These are phyloP conservation scores for Nasonovia ribisnigri DNA, from an alignment of 2,888 invertebrate genomes.

Conservation along the genomic window DNA sequence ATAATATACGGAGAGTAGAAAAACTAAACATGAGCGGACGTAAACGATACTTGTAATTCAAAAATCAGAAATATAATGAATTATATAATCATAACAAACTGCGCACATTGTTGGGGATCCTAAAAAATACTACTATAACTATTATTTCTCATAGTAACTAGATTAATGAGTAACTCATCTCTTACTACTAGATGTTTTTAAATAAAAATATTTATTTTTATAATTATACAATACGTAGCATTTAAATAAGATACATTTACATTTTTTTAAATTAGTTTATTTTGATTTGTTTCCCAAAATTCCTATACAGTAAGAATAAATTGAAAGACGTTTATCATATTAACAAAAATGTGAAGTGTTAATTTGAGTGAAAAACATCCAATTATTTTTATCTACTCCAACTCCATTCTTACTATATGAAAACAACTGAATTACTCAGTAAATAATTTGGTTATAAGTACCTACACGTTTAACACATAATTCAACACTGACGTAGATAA, in stretches of 20 bases:
- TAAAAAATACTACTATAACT: not conserved
- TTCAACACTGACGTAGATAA: not conserved
- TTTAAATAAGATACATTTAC: not conserved
- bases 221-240: not conserved
- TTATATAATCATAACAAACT: not conserved
- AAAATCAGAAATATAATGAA: not conserved
- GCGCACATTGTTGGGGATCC: fast-evolving
- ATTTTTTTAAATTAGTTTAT: not conserved
- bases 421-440: not conserved
- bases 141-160: not conserved
- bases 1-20: not conserved
- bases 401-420: not conserved
- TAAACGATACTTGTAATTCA: not conserved
- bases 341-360: not conserved
- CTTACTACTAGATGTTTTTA: not conserved
- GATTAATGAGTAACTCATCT: too few species aligned
- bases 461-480: not conserved
- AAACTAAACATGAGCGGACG: not conserved
- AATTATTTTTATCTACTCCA: not conserved
- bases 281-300: not conserved
- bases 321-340: not conserved
- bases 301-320: not conserved
- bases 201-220: not conserved
- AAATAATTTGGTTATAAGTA: not conserved
- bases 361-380: not conserved